A percentile compares a stretch with the other conserved stretches of the same genome.
These are phyloP conservation scores for Monodelphis domestica DNA, from an alignment of 2,797 vertebrate genomes.

Conservation along the genomic window DNA sequence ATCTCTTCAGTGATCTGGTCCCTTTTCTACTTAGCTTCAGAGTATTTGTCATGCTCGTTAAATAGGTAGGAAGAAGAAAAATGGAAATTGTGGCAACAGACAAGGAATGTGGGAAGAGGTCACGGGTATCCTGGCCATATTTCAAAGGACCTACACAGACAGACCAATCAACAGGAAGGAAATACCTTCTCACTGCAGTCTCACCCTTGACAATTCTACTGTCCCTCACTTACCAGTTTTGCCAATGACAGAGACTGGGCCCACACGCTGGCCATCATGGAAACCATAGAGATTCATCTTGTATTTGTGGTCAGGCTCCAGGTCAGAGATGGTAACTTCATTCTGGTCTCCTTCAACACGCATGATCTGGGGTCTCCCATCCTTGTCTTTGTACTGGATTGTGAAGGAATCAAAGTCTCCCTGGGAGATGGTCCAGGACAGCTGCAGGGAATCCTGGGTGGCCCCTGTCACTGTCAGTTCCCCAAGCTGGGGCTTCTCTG, in stretches of 20 bases:
- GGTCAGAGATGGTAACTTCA: conserved; percentile 5
- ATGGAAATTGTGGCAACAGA: too few relatives aligned
- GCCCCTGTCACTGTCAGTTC: conserved; percentile 63
- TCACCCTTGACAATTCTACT: neutral
- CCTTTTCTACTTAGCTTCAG: too few relatives aligned
- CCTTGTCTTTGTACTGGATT: conserved; percentile 79
- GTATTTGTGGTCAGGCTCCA: conserved; percentile 74
- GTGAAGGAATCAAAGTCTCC: conserved; percentile 81
- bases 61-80: too few relatives aligned
- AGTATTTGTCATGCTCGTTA: too few relatives aligned
- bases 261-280: conserved; percentile 46
- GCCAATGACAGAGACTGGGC: too few relatives aligned
- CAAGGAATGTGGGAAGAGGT: too few relatives aligned
- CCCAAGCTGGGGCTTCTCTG: conserved; percentile 63
- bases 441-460: conserved; percentile 65
- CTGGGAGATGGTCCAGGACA: conserved; percentile 72
- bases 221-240: conserved; percentile 60
- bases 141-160: too few relatives aligned
- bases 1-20: too few relatives aligned
- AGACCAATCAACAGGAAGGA: neutral
- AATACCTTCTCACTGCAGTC: neutral
- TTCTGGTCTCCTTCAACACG: conserved; percentile 25
- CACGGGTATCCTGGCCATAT: too few relatives aligned
- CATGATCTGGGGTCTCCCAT: conserved; percentile 65
- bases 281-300: conserved; percentile 75